Evolutionary conservation across 1,140 invertebrate species (phyloP).

Genomic region (Drosophila varians): DNA sequence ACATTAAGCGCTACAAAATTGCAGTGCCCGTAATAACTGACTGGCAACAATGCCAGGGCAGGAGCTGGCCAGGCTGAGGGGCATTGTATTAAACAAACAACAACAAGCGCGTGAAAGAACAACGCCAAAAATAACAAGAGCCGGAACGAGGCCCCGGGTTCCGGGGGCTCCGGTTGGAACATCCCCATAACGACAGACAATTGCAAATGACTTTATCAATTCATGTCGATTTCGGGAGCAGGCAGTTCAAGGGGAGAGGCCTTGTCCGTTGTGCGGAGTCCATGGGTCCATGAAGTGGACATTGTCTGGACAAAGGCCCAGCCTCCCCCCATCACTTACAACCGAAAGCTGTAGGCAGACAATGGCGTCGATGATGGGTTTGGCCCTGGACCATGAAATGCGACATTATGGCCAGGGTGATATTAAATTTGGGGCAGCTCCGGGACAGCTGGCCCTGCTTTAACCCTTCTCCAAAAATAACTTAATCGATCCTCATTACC

Average conservation of each 20-base stretch:
- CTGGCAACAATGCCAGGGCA: slow-evolving; percentile 39
- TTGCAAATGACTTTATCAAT: slow-evolving; percentile 82
- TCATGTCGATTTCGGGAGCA: slow-evolving; percentile 76
- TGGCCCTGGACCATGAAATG: slow-evolving; percentile 12
- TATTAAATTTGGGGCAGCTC: not conserved
- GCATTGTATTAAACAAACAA: slow-evolving; percentile 71
- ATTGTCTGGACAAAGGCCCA: slow-evolving; percentile 71
- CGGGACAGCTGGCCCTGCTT: too few relatives aligned
- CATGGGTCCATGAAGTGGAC: slow-evolving; percentile 56
- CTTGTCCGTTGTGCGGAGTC: slow-evolving; percentile 18
- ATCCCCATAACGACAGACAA: slow-evolving; percentile 75
- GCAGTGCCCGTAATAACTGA: slow-evolving; percentile 78
- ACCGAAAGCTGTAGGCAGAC: slow-evolving; percentile 55
- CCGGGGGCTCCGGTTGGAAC: not conserved
- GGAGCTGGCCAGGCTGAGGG: slow-evolving; percentile 1
- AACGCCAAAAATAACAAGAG: slow-evolving; percentile 39
- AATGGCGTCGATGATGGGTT: slow-evolving; percentile 55
- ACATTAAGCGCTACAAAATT: slow-evolving; percentile 79
- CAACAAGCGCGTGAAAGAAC: slow-evolving; percentile 72
- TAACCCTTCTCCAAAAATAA: not conserved
- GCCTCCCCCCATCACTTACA: slow-evolving; percentile 60
- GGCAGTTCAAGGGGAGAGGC: slow-evolving; percentile 33
- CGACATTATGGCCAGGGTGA: not conserved
- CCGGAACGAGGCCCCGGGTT: slow-evolving; percentile 15
- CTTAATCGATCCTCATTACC: not conserved